Evolutionary conservation across 1,140 invertebrate genomes (phyloP).

Genomic region (Pseudomyrmex dendroicus): DNA sequence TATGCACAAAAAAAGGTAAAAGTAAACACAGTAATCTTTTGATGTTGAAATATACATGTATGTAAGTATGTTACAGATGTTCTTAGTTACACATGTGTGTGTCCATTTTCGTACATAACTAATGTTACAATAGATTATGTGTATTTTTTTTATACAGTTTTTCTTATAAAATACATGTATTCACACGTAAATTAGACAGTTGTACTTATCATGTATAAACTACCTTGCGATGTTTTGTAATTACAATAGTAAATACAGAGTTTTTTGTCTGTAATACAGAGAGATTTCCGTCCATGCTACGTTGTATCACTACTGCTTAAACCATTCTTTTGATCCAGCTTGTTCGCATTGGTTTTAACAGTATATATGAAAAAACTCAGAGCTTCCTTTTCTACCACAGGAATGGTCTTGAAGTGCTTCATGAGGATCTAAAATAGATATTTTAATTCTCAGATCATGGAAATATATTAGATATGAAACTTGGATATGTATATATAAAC

Average conservation of each 20-base stretch:
- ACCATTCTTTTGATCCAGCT: slow-evolving; percentile 95
- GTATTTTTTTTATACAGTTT: slow-evolving; percentile 64
- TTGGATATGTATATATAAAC: too few relatives aligned
- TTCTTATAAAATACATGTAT: slow-evolving; percentile 78
- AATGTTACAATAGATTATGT: slow-evolving; percentile 25
- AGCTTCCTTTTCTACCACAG: slow-evolving; percentile 97
- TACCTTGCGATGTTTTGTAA: slow-evolving; percentile 68
- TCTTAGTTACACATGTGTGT: slow-evolving; percentile 8
- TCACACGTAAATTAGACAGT: slow-evolving; percentile 75
- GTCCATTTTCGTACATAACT: slow-evolving; percentile 47
- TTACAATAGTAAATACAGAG: too few relatives aligned
- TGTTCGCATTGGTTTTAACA: slow-evolving; percentile 97
- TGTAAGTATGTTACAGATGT: slow-evolving; percentile 43
- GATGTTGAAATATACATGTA: slow-evolving; percentile 66
- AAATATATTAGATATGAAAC: too few relatives aligned
- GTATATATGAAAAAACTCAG: slow-evolving; percentile 98
- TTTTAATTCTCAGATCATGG: too few relatives aligned
- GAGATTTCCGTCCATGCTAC: slow-evolving; percentile 77
- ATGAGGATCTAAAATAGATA: slow-evolving; percentile 90
- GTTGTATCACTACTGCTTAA: slow-evolving; percentile 88
- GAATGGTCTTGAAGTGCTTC: slow-evolving; percentile 97
- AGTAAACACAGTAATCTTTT: slow-evolving; percentile 23
- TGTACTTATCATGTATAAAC: slow-evolving; percentile 65
- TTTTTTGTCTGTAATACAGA: slow-evolving; percentile 58
- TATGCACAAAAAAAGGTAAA: not conserved